Base-by-base conservation (phyloP, 2,888 invertebrate genomes). In the Sinelater perroti region DNA sequence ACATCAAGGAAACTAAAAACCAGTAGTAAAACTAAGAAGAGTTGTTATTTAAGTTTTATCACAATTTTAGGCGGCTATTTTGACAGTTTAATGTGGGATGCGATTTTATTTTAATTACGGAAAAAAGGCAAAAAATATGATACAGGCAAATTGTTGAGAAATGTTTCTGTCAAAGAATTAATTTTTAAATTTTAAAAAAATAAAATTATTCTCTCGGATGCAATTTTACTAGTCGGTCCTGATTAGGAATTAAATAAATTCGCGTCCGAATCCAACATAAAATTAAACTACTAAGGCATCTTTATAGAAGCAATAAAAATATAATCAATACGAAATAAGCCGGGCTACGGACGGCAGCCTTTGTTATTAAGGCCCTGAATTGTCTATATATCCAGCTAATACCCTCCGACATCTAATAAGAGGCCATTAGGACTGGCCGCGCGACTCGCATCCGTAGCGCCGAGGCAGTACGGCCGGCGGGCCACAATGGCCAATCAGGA, bases 351-450 rank as follows among this genome's bases (percentile, higher is more conserved):
- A 42, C 26, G 38, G 53, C 49, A 49, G 42, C 42, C 60, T 64
- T 54, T 57, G 65, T 70, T 71, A 71, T 71, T 71, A 73, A 68
- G 70, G 71, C 64, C 66, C 61, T 67, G 66, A 69, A 72, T 71
- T 65, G 70, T 63, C 71, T 68, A 67, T 71, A 72, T 68, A 72
- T 71, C 68, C 68, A 68, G 68, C 69, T 76, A 77, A 76, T 76
- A 68, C 67, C 63, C 67, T 65, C 73, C 71, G 77, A 76, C 76
- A 76, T 72, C 69, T 75, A 75, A 73, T 77, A 69, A 77, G 69
- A 67, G 72, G 66, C 69, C 70, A 76, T 78, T 75, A 78, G 74
- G 72, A 74, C 65, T 61, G 56, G 59, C 54, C 66, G 55, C 14
- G 55, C 67, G 59, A 76, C 65, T 66, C 42, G 72, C 50, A 61